phyloP scores from a whole-genome alignment of 2,888 invertebrate species.

The Zele albiditarsus region DNA sequence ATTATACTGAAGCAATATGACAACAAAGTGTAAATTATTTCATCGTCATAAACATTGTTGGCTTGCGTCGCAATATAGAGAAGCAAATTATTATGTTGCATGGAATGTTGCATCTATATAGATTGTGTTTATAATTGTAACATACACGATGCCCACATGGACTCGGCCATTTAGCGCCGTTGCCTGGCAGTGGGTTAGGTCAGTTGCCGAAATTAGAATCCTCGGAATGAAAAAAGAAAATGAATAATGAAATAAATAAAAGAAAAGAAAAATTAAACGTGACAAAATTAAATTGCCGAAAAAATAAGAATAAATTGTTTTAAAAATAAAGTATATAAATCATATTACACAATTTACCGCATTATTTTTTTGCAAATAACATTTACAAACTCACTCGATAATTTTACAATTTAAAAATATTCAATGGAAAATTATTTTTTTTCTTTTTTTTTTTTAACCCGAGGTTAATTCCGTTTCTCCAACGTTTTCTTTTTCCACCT shows the following conservation, averaged over 20 bases:
- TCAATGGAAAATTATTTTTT: background rate
- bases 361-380: background rate
- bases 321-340: too few species aligned
- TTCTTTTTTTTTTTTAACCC: background rate
- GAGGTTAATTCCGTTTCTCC: background rate
- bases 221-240: background rate
- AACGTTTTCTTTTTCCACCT: background rate
- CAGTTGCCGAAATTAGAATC: slow-evolving; percentile 65
- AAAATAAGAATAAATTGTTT: too few species aligned
- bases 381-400: background rate
- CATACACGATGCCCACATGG: slow-evolving; percentile 22
- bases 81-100: slow-evolving; percentile 7
- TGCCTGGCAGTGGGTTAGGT: slow-evolving; percentile 57
- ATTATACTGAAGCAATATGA: background rate
- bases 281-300: background rate
- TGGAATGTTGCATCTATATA: slow-evolving; percentile 1
- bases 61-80: background rate
- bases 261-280: too few species aligned
- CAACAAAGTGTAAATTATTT: background rate
- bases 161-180: slow-evolving; percentile 32
- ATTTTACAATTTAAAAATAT: background rate
- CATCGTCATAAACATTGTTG: background rate
- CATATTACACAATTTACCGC: background rate
- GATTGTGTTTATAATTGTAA: slow-evolving; percentile 17
- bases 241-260: background rate